Conservation (phyloP, 2,113 vertebrate species). For the Hypomesus transpacificus region DNA sequence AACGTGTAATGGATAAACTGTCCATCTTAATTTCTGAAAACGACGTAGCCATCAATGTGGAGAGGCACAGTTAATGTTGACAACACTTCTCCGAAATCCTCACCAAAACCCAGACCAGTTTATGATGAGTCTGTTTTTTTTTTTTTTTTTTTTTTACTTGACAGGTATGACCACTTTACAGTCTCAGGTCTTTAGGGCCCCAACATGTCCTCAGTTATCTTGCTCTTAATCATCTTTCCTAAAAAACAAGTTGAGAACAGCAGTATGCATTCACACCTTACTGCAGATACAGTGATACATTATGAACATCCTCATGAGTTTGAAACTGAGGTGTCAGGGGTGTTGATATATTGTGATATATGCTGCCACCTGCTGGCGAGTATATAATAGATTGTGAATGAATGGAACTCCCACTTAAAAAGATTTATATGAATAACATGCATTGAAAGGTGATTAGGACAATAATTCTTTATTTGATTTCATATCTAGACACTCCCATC, state of each 20-base stretch:
- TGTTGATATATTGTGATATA: neutral
- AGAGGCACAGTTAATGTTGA: neutral
- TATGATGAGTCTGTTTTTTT: neutral
- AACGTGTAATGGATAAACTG: too few species aligned
- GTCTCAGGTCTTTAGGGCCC: too few species aligned
- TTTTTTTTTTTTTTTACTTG: neutral
- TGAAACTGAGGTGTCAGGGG: too few species aligned
- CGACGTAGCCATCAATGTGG: neutral
- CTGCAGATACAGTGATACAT: neutral
- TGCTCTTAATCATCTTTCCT: too few species aligned
- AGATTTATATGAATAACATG: neutral
- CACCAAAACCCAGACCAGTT: neutral
- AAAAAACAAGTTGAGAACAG: too few species aligned
- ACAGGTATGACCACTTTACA: neutral
- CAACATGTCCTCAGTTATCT: too few species aligned
- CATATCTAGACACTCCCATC: conserved; percentile 55
- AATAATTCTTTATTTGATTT: conserved; percentile 61
- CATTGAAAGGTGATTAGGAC: conserved; percentile 16
- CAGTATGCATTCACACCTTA: neutral
- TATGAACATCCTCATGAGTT: neutral
- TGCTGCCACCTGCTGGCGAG: conserved; percentile 54
- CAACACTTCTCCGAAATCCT: neutral
- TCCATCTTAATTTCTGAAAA: too few species aligned
- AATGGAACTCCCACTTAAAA: too few species aligned
- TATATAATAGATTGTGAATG: too few species aligned